Evolutionary conservation across 2,888 invertebrate species (phyloP).

Genomic region (Eulithis testata): DNA sequence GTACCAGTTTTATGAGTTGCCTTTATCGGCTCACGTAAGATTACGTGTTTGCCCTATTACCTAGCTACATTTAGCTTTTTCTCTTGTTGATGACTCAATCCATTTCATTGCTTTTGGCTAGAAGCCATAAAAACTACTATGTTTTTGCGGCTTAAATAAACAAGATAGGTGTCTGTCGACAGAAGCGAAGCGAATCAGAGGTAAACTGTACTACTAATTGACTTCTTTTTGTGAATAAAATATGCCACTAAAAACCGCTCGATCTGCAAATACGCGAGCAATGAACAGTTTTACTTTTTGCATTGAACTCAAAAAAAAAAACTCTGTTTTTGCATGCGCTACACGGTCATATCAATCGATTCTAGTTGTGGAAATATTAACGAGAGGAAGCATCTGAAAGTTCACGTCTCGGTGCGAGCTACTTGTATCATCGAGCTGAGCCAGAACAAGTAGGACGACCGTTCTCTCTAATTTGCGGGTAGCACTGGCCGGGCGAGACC

Average conservation of each 20-base stretch:
- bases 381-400: conserved; percentile 34
- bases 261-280: conserved; percentile 25
- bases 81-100: conserved; percentile 70
- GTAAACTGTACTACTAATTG: conserved; percentile 39
- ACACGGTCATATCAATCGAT: conserved; percentile 30
- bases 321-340: conserved; percentile 31
- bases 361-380: conserved; percentile 39
- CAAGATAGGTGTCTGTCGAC: conserved; percentile 42
- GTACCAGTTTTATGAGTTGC: conserved; percentile 71
- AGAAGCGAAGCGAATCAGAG: conserved; percentile 40
- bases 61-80: conserved; percentile 52
- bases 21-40: conserved; percentile 73
- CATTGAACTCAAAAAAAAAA: conserved; percentile 22
- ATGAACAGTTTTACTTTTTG: conserved; percentile 24
- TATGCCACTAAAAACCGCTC: conserved; percentile 16
- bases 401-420: conserved; percentile 44
- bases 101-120: conserved; percentile 46
- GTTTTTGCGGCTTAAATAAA: conserved; percentile 45
- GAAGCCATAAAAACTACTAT: conserved; percentile 46
- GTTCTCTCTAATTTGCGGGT: conserved; percentile 67
- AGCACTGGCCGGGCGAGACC: conserved; percentile 58
- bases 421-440: conserved; percentile 51
- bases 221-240: conserved; percentile 35
- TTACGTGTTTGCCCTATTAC: conserved; percentile 72
- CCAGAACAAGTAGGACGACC: conserved; percentile 62